These are phyloP conservation scores for Axis porcinus DNA, from an alignment of 2,113 vertebrate species.

Conservation along the genomic window DNA sequence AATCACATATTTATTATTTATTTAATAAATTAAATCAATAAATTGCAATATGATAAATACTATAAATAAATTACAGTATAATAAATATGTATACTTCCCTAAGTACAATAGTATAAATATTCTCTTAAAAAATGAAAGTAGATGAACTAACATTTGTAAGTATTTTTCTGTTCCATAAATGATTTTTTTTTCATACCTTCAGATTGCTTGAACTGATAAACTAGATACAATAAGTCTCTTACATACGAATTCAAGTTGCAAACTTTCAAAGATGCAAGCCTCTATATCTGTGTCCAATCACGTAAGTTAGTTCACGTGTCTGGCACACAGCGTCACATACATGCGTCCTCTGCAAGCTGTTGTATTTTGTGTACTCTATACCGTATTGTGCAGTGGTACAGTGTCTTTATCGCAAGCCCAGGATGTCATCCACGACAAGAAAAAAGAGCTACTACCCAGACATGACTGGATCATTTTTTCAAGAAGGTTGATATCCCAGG, in stretches of 20 bases:
- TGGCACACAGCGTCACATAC: not conserved
- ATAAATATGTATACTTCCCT: not conserved
- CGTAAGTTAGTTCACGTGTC: not conserved
- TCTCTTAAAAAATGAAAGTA: conserved; percentile 1
- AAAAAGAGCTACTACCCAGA: not conserved
- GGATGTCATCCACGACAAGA: not conserved
- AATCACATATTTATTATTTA: not conserved
- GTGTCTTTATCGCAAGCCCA: not conserved
- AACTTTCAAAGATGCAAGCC: not conserved
- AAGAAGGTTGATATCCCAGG: not conserved
- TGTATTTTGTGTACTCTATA: not conserved
- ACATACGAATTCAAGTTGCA: not conserved
- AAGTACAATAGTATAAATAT: not conserved
- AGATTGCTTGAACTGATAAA: not conserved
- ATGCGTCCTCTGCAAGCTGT: not conserved
- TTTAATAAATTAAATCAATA: too few species aligned
- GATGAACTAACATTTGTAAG: not conserved
- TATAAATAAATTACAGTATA: not conserved
- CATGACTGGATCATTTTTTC: not conserved
- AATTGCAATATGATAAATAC: not conserved
- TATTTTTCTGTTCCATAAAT: not conserved
- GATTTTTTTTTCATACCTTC: not conserved
- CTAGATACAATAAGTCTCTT: not conserved
- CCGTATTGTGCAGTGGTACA: not conserved
- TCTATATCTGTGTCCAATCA: not conserved